A percentile compares a stretch with the other conserved stretches of the same genome.
These are phyloP conservation scores for Xanthorhoe designata DNA, from an alignment of 2,888 invertebrate genomes.

Conservation along the genomic window DNA sequence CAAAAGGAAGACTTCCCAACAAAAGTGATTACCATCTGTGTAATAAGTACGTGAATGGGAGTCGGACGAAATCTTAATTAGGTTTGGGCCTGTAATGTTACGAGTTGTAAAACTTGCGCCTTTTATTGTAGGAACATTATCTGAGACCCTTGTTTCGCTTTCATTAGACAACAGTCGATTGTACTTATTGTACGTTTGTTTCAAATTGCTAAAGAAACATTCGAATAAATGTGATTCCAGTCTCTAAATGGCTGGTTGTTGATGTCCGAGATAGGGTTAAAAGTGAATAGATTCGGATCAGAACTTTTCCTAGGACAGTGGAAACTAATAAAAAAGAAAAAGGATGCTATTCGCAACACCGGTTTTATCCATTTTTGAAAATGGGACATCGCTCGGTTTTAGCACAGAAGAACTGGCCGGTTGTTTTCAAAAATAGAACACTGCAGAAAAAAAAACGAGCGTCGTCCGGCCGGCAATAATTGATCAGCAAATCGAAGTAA, in stretches of 20 bases:
- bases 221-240: constrained; percentile 21
- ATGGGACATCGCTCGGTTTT: constrained; percentile 10
- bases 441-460: constrained; percentile 46
- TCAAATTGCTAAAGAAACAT: constrained; percentile 24
- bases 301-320: constrained; percentile 8
- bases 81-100: constrained; percentile 49
- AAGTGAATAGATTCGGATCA: constrained; percentile 18
- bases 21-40: constrained; percentile 64
- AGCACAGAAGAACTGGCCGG: constrained; percentile 9
- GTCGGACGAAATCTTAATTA: constrained; percentile 63
- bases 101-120: constrained; percentile 51
- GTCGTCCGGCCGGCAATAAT: constrained; percentile 64
- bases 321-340: constrained; percentile 10
- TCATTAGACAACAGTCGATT: constrained; percentile 45
- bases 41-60: constrained; percentile 63
- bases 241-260: constrained; percentile 16
- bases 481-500: constrained; percentile 75
- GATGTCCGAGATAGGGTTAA: constrained; percentile 7
- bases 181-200: constrained; percentile 31
- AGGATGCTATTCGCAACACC: constrained; percentile 4
- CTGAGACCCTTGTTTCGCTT: constrained; percentile 45
- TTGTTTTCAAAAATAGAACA: constrained; percentile 25
- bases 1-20: constrained; percentile 58
- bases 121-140: constrained; percentile 51
- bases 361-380: constrained; percentile 12